phyloP scores from a whole-genome alignment of 1,140 invertebrate genomes.

The Pantala flavescens region DNA sequence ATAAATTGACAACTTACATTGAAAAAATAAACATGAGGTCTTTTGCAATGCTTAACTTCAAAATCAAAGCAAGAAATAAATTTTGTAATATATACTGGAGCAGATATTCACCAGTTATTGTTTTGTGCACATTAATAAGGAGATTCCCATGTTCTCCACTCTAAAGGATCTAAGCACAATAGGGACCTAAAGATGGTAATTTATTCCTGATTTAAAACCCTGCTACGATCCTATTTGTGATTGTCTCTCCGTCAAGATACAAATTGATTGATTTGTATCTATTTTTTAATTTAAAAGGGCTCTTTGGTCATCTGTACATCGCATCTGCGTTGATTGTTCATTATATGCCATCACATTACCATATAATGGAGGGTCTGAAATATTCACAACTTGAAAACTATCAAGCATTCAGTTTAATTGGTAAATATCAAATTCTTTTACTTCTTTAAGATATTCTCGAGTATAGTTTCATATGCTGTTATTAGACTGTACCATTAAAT shows the following conservation, averaged over 20 bases:
- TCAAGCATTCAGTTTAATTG: neutral
- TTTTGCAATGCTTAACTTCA: neutral
- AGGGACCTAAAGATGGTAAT: neutral
- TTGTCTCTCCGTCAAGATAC: slow-evolving; percentile 9
- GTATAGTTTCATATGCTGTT: too few relatives aligned
- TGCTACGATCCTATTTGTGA: neutral
- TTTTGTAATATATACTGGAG: neutral
- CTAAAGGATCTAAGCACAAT: slow-evolving; percentile 6
- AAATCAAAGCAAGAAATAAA: neutral
- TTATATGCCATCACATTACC: neutral
- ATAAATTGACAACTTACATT: neutral
- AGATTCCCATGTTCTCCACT: neutral
- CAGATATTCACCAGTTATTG: neutral
- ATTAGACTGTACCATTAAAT: too few relatives aligned
- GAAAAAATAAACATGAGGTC: slow-evolving; percentile 1
- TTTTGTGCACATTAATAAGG: neutral
- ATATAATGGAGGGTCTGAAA: neutral
- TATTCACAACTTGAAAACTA: neutral
- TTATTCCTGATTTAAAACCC: slow-evolving; percentile 2
- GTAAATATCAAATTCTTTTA: too few relatives aligned
- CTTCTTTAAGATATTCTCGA: too few relatives aligned
- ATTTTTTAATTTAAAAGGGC: neutral
- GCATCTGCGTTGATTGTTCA: slow-evolving; percentile 1
- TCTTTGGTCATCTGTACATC: slow-evolving; percentile 1
- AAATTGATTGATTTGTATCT: neutral